Percentiles rank a stretch among this genome's conserved stretches.
Evolutionary conservation across 2,113 vertebrate species (phyloP).

Genomic region (Semnornis frantzii): DNA sequence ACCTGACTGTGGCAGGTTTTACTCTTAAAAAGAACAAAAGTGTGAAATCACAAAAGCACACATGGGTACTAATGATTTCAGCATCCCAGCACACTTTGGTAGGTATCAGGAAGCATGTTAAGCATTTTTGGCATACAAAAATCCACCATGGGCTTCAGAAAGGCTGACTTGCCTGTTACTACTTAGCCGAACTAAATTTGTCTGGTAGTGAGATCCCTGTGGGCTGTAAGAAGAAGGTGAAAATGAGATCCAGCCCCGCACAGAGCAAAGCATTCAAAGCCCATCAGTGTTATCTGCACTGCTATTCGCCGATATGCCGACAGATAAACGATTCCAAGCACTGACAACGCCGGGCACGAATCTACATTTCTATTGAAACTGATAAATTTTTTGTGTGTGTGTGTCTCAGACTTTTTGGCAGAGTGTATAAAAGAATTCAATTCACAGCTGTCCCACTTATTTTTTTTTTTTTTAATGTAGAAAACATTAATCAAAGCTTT

Average conservation of each 20-base stretch:
- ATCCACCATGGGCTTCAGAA: background rate
- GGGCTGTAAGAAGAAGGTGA: background rate
- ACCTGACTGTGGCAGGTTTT: background rate
- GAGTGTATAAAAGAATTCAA: conserved; percentile 79
- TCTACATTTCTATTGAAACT: conserved; percentile 61
- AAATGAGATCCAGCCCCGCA: background rate
- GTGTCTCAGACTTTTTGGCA: conserved; percentile 73
- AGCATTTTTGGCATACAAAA: background rate
- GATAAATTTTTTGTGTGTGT: conserved; percentile 16
- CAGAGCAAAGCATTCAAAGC: background rate
- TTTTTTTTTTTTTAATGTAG: conserved; percentile 65
- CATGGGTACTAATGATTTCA: background rate
- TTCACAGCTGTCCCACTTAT: conserved; percentile 80
- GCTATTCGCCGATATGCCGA: background rate
- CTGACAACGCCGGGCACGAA: conserved; percentile 41
- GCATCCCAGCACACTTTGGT: background rate
- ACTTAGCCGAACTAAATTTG: background rate
- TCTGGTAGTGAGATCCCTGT: background rate
- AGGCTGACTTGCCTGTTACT: rapidly evolving
- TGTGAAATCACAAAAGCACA: background rate
- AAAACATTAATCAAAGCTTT: conserved; percentile 83
- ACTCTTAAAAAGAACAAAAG: background rate
- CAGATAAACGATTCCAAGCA: conserved; percentile 47
- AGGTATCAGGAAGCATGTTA: background rate
- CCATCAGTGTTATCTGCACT: background rate